phyloP scores from a whole-genome alignment of 2,888 invertebrate species.

The Nycteola revayana region DNA sequence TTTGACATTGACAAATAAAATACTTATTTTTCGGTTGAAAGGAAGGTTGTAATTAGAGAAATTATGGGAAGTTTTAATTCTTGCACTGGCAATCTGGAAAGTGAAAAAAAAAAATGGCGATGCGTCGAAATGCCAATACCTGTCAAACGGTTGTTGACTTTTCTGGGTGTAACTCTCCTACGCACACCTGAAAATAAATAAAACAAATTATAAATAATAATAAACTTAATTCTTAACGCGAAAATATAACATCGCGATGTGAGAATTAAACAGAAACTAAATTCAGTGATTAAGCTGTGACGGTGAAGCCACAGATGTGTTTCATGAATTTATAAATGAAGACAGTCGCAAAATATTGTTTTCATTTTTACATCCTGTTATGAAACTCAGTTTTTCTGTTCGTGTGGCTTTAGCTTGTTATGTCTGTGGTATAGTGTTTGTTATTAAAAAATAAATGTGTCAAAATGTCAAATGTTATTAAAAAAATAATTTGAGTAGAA shows the following conservation, averaged over 20 bases:
- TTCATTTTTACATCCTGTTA: conserved; percentile 49
- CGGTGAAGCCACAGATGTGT: too few relatives aligned
- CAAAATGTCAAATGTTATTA: conserved; percentile 15
- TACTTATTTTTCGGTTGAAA: too few relatives aligned
- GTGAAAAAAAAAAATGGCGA: conserved; percentile 43
- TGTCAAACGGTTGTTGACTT: conserved; percentile 79
- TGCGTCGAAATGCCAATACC: conserved; percentile 37
- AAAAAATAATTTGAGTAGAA: conserved; percentile 5
- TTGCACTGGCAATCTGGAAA: conserved; percentile 32
- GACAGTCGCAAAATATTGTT: conserved; percentile 39
- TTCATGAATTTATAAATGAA: too few relatives aligned
- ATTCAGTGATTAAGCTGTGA: too few relatives aligned
- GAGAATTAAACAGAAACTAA: too few relatives aligned
- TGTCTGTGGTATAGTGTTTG: conserved; percentile 31
- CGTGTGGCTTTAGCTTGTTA: conserved; percentile 23
- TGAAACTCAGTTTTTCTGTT: conserved; percentile 36
- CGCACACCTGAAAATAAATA: conserved; percentile 16
- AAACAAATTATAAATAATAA: conserved; percentile 13
- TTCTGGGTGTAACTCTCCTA: conserved; percentile 40
- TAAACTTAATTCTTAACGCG: conserved; percentile 5
- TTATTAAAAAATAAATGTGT: too few relatives aligned
- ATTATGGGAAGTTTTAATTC: too few relatives aligned
- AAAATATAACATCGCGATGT: conserved; percentile 2
- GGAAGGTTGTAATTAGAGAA: too few relatives aligned
- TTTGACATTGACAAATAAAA: too few relatives aligned